These are phyloP conservation scores for Odocoileus hemionus DNA, from an alignment of 2,113 vertebrate genomes.

Conservation along the genomic window DNA sequence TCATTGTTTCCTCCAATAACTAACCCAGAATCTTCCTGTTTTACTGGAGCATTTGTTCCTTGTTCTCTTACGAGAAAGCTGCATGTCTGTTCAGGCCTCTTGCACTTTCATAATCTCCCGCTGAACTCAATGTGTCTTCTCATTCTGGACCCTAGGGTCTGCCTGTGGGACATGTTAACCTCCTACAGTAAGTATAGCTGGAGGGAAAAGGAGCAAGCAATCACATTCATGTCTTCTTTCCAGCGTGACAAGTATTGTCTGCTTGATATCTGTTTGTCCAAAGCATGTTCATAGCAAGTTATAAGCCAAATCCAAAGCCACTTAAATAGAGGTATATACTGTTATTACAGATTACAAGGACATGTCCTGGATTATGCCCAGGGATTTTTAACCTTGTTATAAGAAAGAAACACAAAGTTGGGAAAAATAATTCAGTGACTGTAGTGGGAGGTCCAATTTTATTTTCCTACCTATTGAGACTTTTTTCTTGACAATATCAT, in stretches of 20 bases:
- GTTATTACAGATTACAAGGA: background rate
- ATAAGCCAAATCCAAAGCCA: background rate
- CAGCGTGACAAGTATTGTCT: background rate
- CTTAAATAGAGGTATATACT: background rate
- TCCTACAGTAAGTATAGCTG: background rate
- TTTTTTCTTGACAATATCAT: background rate
- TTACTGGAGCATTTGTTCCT: background rate
- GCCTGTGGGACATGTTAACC: background rate
- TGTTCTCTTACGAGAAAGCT: background rate
- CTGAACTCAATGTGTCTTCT: background rate
- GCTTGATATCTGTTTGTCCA: background rate
- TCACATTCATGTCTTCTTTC: background rate
- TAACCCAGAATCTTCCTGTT: background rate
- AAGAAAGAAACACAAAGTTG: background rate
- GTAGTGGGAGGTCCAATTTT: background rate
- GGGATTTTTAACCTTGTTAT: background rate
- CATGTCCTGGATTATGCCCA: background rate
- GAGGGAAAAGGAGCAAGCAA: background rate
- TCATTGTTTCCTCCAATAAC: background rate
- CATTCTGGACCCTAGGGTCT: background rate
- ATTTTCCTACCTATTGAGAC: background rate
- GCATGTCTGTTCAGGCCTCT: background rate
- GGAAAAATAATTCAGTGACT: background rate
- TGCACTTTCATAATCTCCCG: background rate
- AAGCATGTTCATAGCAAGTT: background rate